Evolutionary conservation across 2,113 vertebrate species (phyloP).

Genomic region (Sterna hirundo): DNA sequence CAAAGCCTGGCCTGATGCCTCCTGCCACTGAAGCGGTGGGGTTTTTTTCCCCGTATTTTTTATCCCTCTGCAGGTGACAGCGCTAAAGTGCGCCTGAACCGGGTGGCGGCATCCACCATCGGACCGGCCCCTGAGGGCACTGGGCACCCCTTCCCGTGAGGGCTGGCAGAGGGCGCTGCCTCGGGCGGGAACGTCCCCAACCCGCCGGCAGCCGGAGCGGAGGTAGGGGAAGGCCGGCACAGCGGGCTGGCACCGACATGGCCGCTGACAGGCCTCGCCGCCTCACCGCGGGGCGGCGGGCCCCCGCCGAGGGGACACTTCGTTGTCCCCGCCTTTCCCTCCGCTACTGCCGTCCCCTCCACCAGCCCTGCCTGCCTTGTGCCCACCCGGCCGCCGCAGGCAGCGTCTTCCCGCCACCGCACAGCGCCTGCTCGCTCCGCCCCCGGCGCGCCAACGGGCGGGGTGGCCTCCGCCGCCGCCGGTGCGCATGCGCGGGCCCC

Average conservation of each 20-base stretch:
- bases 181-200: too few species aligned
- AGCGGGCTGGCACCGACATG: rapidly evolving
- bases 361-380: not conserved
- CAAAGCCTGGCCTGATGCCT: not conserved
- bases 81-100: rapidly evolving
- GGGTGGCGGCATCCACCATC: rapidly evolving
- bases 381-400: rapidly evolving
- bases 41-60: rapidly evolving
- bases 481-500: rapidly evolving
- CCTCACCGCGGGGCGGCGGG: rapidly evolving
- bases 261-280: rapidly evolving
- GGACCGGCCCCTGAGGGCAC: rapidly evolving
- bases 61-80: not conserved
- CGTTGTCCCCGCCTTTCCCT: rapidly evolving
- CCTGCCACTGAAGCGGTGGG: not conserved
- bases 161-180: too few species aligned
- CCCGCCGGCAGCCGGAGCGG: not conserved
- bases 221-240: rapidly evolving
- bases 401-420: rapidly evolving
- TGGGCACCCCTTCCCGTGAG: rapidly evolving
- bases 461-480: rapidly evolving
- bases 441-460: not conserved
- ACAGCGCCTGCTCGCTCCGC: not conserved
- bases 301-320: rapidly evolving
- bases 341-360: too few species aligned